phyloP scores from a whole-genome alignment of 2,113 vertebrate genomes.

The Morone chrysops region DNA sequence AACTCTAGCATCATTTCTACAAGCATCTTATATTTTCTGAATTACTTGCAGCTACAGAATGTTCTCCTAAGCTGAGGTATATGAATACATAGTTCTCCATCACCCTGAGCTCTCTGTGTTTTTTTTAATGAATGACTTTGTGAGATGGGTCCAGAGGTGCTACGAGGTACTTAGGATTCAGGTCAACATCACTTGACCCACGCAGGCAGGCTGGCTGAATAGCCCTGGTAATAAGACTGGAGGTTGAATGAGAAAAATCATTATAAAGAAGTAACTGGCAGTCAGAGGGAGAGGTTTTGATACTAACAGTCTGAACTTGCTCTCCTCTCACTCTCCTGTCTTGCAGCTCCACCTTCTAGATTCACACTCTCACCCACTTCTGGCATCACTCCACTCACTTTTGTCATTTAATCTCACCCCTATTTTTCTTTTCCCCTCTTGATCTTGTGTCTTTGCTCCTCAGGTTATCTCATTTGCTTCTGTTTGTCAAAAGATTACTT shows the following conservation, averaged over 20 bases:
- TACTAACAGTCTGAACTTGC: conserved; percentile 28
- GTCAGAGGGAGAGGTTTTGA: conserved; percentile 43
- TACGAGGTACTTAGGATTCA: conserved; percentile 66
- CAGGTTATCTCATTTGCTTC: conserved; percentile 53
- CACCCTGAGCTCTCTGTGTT: neutral
- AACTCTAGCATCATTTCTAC: conserved; percentile 28
- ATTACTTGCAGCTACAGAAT: conserved; percentile 3
- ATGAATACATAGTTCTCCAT: conserved; percentile 22
- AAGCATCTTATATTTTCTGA: conserved; percentile 14
- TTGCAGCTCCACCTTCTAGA: conserved; percentile 25
- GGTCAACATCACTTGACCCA: conserved; percentile 72
- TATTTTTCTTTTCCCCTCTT: conserved; percentile 5
- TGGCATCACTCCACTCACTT: conserved; percentile 14
- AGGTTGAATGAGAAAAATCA: conserved; percentile 60
- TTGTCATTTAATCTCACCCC: conserved; percentile 41
- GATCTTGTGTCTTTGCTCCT: conserved; percentile 27
- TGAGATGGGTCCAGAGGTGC: conserved; percentile 45
- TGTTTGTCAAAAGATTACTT: conserved; percentile 50
- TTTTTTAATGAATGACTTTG: conserved; percentile 59
- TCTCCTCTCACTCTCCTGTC: conserved; percentile 38
- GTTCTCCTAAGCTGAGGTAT: neutral
- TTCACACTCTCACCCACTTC: conserved; percentile 46
- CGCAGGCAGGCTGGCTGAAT: conserved; percentile 28
- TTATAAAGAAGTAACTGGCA: conserved; percentile 48
- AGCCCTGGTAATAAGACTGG: conserved; percentile 56